Evolutionary conservation across 2,797 vertebrate genomes (phyloP).

Genomic region (Tapera naevia): DNA sequence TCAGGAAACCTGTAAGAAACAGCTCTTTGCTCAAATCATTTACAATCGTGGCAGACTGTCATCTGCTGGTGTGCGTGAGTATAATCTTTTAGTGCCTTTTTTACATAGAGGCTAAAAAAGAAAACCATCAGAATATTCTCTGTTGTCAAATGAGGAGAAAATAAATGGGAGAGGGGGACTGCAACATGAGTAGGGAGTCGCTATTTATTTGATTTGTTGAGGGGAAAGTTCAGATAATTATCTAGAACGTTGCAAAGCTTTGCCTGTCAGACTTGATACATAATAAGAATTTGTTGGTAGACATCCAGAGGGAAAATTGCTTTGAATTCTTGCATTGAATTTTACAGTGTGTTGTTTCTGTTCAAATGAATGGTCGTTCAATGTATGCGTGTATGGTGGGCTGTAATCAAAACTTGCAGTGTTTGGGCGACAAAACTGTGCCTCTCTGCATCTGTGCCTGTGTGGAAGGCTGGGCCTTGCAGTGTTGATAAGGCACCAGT

Average conservation of each 20-base stretch:
- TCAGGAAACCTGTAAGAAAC: slow-evolving; percentile 5
- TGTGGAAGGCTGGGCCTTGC: accelerated
- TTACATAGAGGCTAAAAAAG: neutral
- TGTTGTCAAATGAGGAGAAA: slow-evolving; percentile 24
- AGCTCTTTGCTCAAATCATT: neutral
- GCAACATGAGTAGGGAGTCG: neutral
- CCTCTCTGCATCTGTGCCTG: neutral
- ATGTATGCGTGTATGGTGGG: neutral
- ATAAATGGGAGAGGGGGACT: neutral
- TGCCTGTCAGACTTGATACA: slow-evolving; percentile 11
- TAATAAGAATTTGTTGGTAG: slow-evolving; percentile 20
- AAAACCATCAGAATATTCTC: neutral
- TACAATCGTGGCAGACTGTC: neutral
- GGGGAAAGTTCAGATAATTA: slow-evolving; percentile 43
- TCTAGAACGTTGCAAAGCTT: neutral
- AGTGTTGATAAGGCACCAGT: neutral
- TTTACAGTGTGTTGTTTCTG: neutral
- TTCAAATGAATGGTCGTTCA: neutral
- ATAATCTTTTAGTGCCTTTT: neutral
- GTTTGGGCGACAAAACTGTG: neutral
- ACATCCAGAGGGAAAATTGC: neutral
- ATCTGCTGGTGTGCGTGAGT: neutral
- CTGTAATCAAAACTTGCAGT: neutral
- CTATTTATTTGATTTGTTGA: slow-evolving; percentile 25
- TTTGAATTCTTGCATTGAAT: neutral